These are phyloP conservation scores for Stenopsyche tienmushanensis DNA, from an alignment of 1,140 invertebrate species.

Conservation along the genomic window DNA sequence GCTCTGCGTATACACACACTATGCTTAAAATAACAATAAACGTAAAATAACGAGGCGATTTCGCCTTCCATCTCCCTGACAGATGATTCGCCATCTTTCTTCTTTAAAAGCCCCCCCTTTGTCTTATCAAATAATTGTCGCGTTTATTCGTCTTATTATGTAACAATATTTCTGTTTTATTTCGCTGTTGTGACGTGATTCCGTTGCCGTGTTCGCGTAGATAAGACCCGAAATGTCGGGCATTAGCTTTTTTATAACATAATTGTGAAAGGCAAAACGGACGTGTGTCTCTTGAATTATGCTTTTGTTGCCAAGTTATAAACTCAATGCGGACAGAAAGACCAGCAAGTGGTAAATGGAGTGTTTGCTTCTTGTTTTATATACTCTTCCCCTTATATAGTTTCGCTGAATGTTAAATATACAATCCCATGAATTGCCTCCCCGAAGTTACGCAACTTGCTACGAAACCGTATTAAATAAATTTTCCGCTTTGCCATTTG, in stretches of 20 bases:
- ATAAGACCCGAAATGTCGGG: conserved; percentile 19
- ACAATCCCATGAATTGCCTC: too few relatives aligned
- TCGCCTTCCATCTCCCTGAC: background rate
- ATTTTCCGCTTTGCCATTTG: too few relatives aligned
- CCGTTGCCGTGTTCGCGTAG: conserved; percentile 6
- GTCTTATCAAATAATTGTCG: conserved; percentile 26
- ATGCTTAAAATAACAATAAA: too few relatives aligned
- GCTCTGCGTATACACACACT: too few relatives aligned
- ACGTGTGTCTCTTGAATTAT: background rate
- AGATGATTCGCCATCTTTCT: conserved; percentile 18
- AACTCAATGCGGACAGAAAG: too few relatives aligned
- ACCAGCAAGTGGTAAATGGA: too few relatives aligned
- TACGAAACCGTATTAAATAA: too few relatives aligned
- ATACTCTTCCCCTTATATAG: too few relatives aligned
- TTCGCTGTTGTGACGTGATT: conserved; percentile 20
- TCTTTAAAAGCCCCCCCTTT: conserved; percentile 11
- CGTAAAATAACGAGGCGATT: conserved; percentile 19
- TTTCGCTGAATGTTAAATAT: too few relatives aligned
- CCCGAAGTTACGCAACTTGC: too few relatives aligned
- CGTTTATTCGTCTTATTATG: conserved; percentile 20
- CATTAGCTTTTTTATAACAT: conserved; percentile 17
- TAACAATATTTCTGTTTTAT: conserved; percentile 26
- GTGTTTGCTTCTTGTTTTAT: too few relatives aligned
- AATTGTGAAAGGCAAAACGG: conserved; percentile 16
- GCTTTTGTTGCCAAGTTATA: too few relatives aligned